Evolutionary conservation across 2,888 invertebrate species (phyloP), one percentile per base, ranked within the genome.

Genomic region (Phytoseiulus persimilis): DNA sequence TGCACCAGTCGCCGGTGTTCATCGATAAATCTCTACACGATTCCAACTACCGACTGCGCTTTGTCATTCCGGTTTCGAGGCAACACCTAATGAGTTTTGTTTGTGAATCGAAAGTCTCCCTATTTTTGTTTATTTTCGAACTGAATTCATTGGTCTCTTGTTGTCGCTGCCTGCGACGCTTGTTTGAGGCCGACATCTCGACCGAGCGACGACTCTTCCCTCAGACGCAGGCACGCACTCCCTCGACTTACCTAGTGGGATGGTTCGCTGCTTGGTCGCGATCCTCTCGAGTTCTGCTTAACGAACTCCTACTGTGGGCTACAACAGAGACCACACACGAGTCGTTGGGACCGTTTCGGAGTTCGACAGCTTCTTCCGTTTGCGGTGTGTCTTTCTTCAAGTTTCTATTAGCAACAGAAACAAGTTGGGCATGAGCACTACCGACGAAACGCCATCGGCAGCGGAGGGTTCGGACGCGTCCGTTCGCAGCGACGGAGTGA

Each of bases 271-370:
- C 65, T 65, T 2, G 65, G 65, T 65, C 65, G 65, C 1, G 65
- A 65, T 65, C 23, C 65, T 65, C 65, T 65, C 65, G 65, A 65
- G 65, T 65, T 65, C 65, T 65, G 65, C 65, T 65, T 65, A 65
- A 65, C 65, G 65, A 65, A 18, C 65, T 65, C 65, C 65, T 65
- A 65, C 65, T 65, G 65, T 65, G 65, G 65, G 65, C 65, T 65
- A 65, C 65, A 65, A 65, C 65, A 65, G 65, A 65, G 65, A 65
- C 65, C 65, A 65, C 65, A 65, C 65, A 65, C 65, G 65, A 65
- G 65, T 23, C 23, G 23, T 65, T 65, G 65, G 65, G 65, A 14
- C 28, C 28, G 18, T 65, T 65, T 65, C 65, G 28, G 28, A 65
- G 65, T 65, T 65, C 65, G 65, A 14, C 65, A 65, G 65, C 65